Conservation (phyloP, 2,113 vertebrate species). For the Phaethon lepturus region DNA sequence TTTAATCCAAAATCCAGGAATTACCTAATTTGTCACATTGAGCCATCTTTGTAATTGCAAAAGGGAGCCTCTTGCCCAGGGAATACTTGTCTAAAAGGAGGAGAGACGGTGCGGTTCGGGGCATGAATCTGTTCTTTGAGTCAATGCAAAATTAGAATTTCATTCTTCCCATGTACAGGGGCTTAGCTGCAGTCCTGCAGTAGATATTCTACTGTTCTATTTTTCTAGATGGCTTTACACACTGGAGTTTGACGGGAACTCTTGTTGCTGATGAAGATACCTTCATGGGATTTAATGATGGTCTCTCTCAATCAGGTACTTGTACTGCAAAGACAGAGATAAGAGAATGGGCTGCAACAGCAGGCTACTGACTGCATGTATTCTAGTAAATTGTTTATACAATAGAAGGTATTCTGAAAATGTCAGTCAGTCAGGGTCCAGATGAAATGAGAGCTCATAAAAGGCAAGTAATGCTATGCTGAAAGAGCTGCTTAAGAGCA, state of each 20-base stretch:
- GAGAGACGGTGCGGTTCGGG: not conserved
- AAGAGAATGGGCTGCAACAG: not conserved
- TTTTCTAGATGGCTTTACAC: conserved; percentile 88
- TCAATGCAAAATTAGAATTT: not conserved
- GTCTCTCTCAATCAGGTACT: conserved; percentile 90
- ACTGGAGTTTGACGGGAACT: conserved; percentile 90
- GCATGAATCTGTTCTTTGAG: not conserved
- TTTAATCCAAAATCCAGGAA: not conserved
- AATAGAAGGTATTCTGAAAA: not conserved
- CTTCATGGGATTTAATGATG: conserved; percentile 91
- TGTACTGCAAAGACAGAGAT: not conserved
- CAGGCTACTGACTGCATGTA: rapidly evolving
- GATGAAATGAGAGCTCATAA: not conserved
- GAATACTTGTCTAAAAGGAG: not conserved
- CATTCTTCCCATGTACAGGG: rapidly evolving
- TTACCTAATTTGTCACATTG: rapidly evolving
- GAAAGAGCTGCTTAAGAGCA: not conserved
- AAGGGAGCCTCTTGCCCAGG: not conserved
- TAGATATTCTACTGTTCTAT: not conserved
- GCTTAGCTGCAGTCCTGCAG: not conserved
- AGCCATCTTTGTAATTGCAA: not conserved
- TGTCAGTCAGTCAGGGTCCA: not conserved
- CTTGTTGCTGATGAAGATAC: conserved; percentile 85
- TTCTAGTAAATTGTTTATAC: not conserved
- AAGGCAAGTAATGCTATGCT: not conserved